phyloP scores from a whole-genome alignment of 2,113 vertebrate species.

The Perccottus glenii region DNA sequence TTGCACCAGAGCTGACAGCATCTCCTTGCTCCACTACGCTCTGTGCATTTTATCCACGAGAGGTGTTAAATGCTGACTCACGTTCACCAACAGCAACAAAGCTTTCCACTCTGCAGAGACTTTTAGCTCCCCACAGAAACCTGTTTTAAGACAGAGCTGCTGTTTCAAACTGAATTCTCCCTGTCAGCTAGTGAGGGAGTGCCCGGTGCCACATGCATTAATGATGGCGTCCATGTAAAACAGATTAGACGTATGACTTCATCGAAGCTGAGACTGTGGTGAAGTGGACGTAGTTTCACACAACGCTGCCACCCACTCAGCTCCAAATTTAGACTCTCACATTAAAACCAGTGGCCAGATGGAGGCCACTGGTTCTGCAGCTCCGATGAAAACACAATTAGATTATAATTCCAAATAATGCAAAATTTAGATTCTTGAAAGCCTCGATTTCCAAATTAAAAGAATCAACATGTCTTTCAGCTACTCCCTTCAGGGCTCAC shows the following conservation, averaged over 20 bases:
- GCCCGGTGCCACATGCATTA: conserved; percentile 65
- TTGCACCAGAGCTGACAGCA: conserved; percentile 7
- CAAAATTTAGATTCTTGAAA: conserved; percentile 24
- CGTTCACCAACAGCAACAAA: conserved; percentile 47
- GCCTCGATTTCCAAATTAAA: conserved; percentile 26
- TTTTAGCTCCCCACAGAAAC: conserved; percentile 28
- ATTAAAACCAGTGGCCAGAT: conserved; percentile 3
- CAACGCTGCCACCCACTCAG: conserved; percentile 19
- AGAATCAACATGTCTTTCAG: no score
- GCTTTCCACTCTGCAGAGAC: conserved; percentile 42
- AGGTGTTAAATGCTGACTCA: conserved; percentile 52
- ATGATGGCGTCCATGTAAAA: conserved; percentile 71
- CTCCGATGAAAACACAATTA: conserved; percentile 5
- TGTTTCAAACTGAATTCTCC: conserved; percentile 47
- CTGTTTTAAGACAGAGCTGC: conserved; percentile 42
- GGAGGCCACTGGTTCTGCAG: background rate
- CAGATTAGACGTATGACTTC: conserved; percentile 65
- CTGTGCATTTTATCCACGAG: conserved; percentile 41
- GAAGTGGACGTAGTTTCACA: conserved; percentile 39
- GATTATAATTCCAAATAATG: conserved; percentile 13
- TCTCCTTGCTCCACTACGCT: conserved; percentile 5
- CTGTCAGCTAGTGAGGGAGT: conserved; percentile 34
- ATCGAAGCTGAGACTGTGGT: conserved; percentile 33
- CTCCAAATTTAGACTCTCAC: conserved; percentile 1
- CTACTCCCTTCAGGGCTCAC: no score